Base-by-base conservation (phyloP, 2,888 invertebrate species). In the Odontocolon sp. region DNA sequence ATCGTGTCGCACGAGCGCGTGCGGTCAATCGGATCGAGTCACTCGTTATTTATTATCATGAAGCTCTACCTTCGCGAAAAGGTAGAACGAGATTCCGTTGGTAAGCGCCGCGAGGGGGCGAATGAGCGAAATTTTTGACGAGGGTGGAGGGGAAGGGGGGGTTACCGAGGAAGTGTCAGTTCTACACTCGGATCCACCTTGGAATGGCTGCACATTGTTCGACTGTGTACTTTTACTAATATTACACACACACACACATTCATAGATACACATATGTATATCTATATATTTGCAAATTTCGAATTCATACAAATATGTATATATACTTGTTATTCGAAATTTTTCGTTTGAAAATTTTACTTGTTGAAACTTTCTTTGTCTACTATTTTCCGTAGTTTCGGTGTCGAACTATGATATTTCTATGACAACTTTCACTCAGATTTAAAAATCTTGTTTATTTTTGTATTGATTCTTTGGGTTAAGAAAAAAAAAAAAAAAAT, bases 201-300 rank as follows among this genome's bases (percentile, higher is more conserved):
- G 81, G 83, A 86, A 86, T 84, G 84, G 83, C 82, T 84, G 83
- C 81, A 85, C 84, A 84, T 85, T 86, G 83, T 85, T 79, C 71
- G 61, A 47, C 59, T 45, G 64, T 28, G 66, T 52, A 18, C 67
- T 77, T 67, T 79, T 68, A 59, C 40, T 45, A 23, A 50, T 31
- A 31, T 40, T 16, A 67, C 54, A 31, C 36, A 21, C 26, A 28
- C 45, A 36, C 59, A 3, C 28, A 28, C 47, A 0, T 23, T 23
- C 3, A 26, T 26, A 26, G n/a, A n/a, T n/a, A n/a, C n/a, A n/a
- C n/a, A n/a, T n/a, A n/a, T n/a, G n/a, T n/a, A n/a, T n/a, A n/a
- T n/a, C n/a, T n/a, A n/a, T n/a, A n/a, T n/a, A n/a, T n/a, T n/a
- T n/a, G n/a, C n/a, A n/a, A n/a, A n/a, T n/a, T n/a, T n/a, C n/a